These are phyloP conservation scores for Lophochroa leadbeateri DNA, from an alignment of 2,113 vertebrate species.

Conservation along the genomic window DNA sequence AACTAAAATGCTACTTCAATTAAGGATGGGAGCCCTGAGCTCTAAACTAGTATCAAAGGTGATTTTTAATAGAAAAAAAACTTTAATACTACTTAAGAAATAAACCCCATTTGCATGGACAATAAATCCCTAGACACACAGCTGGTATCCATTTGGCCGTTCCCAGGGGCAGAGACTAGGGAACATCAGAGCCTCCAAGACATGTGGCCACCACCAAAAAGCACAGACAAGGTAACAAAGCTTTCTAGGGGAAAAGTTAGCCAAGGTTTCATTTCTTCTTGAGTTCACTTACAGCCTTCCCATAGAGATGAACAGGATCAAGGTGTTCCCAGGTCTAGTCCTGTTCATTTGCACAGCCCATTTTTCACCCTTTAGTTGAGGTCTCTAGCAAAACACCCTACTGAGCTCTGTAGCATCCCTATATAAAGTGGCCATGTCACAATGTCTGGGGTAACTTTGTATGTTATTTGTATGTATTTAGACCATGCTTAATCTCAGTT, in stretches of 20 bases:
- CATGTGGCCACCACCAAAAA: not conserved
- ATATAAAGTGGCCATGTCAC: not conserved
- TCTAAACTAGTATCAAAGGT: not conserved
- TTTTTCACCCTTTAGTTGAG: not conserved
- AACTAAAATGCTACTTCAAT: not conserved
- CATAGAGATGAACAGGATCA: not conserved
- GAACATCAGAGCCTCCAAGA: not conserved
- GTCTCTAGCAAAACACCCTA: not conserved
- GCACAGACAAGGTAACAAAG: not conserved
- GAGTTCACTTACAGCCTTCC: not conserved
- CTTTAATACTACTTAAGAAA: not conserved
- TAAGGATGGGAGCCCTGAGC: not conserved
- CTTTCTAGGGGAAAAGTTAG: not conserved
- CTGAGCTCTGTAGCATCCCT: not conserved
- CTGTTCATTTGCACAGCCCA: not conserved
- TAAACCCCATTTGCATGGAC: not conserved
- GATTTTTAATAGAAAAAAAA: not conserved
- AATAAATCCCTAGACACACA: not conserved
- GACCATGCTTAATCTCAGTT: not conserved
- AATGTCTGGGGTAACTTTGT: rapidly evolving
- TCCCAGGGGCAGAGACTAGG: not conserved
- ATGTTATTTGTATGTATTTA: not conserved
- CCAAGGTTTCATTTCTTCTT: not conserved
- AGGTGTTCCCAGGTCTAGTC: not conserved
- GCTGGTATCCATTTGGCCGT: not conserved